phyloP scores from a whole-genome alignment of 2,113 vertebrate species.

The Mystacornis crossleyi region DNA sequence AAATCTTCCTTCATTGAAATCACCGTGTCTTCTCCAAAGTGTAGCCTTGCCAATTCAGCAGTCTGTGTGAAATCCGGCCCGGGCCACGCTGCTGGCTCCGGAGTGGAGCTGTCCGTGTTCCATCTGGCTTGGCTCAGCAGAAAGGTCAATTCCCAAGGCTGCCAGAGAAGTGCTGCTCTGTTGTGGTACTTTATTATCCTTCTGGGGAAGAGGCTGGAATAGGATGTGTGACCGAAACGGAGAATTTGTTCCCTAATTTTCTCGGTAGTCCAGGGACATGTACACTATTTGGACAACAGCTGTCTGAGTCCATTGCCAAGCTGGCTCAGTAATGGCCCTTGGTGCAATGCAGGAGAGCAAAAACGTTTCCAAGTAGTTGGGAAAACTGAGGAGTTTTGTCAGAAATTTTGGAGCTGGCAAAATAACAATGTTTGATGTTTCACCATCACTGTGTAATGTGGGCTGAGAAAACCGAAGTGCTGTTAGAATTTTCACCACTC shows the following conservation, averaged over 20 bases:
- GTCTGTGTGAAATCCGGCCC: background rate
- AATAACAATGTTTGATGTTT: background rate
- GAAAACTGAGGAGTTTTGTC: background rate
- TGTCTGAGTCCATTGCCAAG: background rate
- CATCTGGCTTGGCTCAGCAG: background rate
- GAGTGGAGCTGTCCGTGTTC: background rate
- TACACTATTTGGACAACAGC: background rate
- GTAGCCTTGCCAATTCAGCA: background rate
- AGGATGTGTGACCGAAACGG: background rate
- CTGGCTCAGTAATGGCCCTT: background rate
- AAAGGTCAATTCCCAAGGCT: background rate
- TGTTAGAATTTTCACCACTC: background rate
- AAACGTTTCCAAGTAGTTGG: background rate
- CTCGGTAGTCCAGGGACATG: background rate
- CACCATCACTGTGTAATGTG: rapidly evolving
- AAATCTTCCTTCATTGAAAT: background rate
- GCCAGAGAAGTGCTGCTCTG: background rate
- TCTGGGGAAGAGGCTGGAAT: background rate
- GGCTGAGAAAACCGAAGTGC: background rate
- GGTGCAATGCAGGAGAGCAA: background rate
- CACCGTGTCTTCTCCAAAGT: background rate
- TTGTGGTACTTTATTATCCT: background rate
- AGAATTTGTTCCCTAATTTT: slow-evolving; percentile 27
- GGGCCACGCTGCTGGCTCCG: rapidly evolving
- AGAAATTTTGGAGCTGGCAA: background rate